Evolutionary conservation across 1,140 invertebrate genomes (phyloP).

Genomic region (Pseudomyrmex sp.): DNA sequence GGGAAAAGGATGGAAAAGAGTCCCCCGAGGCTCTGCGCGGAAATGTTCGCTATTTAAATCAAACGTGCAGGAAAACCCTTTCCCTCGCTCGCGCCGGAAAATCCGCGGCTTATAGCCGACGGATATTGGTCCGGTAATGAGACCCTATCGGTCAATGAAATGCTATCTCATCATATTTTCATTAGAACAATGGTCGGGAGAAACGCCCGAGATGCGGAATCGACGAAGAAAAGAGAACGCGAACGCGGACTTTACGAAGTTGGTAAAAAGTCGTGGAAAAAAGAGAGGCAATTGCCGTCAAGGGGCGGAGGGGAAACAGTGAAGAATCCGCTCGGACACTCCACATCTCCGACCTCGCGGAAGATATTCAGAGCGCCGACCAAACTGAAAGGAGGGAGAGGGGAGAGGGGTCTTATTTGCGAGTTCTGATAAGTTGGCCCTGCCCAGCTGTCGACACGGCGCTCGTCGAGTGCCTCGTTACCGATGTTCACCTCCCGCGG

Average conservation of each 20-base stretch:
- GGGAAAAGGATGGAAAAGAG: constrained; percentile 7
- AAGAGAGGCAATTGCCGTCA: not conserved
- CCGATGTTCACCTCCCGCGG: constrained; percentile 52
- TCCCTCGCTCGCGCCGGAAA: constrained; percentile 45
- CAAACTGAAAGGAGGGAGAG: no score
- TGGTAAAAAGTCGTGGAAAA: not conserved
- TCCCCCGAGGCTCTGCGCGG: constrained; percentile 34
- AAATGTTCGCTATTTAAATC: constrained; percentile 75
- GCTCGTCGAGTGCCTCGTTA: constrained; percentile 64
- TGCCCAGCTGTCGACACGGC: constrained; percentile 11
- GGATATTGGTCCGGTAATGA: constrained; percentile 71
- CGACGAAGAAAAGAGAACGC: not conserved
- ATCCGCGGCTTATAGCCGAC: constrained; percentile 48
- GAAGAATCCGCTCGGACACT: constrained; percentile 21
- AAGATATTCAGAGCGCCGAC: constrained; percentile 31
- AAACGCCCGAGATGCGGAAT: not conserved
- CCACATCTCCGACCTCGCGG: not conserved
- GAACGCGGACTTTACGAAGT: not conserved
- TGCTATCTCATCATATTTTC: constrained; percentile 76
- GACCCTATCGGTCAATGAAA: constrained; percentile 73
- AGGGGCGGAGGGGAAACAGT: not conserved
- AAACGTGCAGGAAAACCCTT: constrained; percentile 60
- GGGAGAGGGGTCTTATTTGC: constrained; percentile 29
- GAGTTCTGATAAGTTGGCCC: constrained; percentile 61
- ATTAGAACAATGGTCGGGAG: constrained; percentile 69